These are phyloP conservation scores for Channa argus DNA, from an alignment of 2,113 vertebrate species.

Conservation along the genomic window DNA sequence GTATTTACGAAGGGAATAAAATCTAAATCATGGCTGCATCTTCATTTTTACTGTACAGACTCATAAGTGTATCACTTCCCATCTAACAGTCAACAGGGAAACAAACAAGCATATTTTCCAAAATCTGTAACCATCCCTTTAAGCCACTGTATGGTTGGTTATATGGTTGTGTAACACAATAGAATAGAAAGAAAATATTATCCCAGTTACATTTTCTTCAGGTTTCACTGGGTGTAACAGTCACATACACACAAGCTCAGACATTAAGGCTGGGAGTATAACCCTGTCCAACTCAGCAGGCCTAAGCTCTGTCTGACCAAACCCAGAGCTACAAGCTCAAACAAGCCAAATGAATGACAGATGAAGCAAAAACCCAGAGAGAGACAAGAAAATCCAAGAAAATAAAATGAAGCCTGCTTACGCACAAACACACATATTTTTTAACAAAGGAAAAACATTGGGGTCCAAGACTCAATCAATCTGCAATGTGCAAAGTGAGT, in stretches of 20 bases:
- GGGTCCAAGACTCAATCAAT: slow-evolving; percentile 65
- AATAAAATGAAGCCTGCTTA: slow-evolving; percentile 63
- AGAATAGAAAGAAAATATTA: slow-evolving; percentile 21
- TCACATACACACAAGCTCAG: slow-evolving; percentile 10
- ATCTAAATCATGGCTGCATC: background rate
- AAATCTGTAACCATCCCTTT: no score
- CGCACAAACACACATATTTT: slow-evolving; percentile 49
- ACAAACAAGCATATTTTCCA: background rate
- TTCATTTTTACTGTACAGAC: no score
- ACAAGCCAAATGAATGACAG: slow-evolving; percentile 55
- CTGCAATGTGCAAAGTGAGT: slow-evolving; percentile 47
- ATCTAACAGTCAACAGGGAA: background rate
- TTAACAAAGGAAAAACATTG: slow-evolving; percentile 71
- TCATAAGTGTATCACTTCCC: background rate
- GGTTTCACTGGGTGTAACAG: slow-evolving; percentile 30
- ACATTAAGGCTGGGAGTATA: background rate
- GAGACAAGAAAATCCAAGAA: slow-evolving; percentile 61
- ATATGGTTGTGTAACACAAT: background rate
- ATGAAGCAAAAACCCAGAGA: slow-evolving; percentile 56
- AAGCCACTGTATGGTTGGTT: slow-evolving; percentile 13
- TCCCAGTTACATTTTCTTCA: slow-evolving; percentile 20
- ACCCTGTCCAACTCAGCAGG: slow-evolving; percentile 15
- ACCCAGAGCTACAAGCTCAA: slow-evolving; percentile 27
- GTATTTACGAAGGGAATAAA: background rate
- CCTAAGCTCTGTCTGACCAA: slow-evolving; percentile 36